Percentiles rank a stretch among this genome's conserved stretches.
These are phyloP conservation scores for Holothuria glaberrima DNA, from an alignment of 35 echinoderm and acorn worm genomes.

Conservation along the genomic window DNA sequence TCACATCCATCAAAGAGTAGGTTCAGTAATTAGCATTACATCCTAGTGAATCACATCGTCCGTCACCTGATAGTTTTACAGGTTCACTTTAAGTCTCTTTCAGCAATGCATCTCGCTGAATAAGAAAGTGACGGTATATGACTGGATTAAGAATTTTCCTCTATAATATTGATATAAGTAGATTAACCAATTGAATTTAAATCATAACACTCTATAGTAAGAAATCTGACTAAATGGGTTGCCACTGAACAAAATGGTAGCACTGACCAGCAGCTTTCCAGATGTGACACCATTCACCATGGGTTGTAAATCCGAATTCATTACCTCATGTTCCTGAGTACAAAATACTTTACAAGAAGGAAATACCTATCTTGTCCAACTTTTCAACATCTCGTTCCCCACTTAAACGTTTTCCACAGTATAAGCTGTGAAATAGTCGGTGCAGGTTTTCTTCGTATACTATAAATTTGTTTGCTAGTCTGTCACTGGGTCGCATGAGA, in stretches of 20 bases:
- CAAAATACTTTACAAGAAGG: slow-evolving; percentile 40
- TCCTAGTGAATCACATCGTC: slow-evolving; percentile 66
- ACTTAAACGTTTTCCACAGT: background rate
- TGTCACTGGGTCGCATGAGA: background rate
- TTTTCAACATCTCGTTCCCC: slow-evolving; percentile 6
- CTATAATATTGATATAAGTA: too few species aligned
- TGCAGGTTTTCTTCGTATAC: slow-evolving; percentile 24
- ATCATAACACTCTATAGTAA: slow-evolving; percentile 9
- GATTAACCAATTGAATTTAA: slow-evolving; percentile 49
- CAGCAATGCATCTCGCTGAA: too few species aligned
- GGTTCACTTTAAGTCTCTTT: background rate
- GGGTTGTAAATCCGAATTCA: slow-evolving; percentile 51
- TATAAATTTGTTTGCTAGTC: background rate
- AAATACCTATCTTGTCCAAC: background rate
- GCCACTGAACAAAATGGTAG: slow-evolving; percentile 70
- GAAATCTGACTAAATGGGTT: slow-evolving; percentile 20
- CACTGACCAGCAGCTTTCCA: slow-evolving; percentile 63
- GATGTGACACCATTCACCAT: slow-evolving; percentile 28
- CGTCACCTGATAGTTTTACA: slow-evolving; percentile 52
- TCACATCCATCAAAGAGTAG: slow-evolving; percentile 75
- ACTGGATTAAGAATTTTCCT: too few species aligned
- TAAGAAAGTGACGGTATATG: too few species aligned
- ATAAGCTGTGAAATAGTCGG: background rate
- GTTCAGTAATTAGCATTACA: slow-evolving; percentile 70
- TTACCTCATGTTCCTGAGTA: slow-evolving; percentile 13